Base-by-base conservation (phyloP, 2,113 vertebrate species). In the Corapipo altera region DNA sequence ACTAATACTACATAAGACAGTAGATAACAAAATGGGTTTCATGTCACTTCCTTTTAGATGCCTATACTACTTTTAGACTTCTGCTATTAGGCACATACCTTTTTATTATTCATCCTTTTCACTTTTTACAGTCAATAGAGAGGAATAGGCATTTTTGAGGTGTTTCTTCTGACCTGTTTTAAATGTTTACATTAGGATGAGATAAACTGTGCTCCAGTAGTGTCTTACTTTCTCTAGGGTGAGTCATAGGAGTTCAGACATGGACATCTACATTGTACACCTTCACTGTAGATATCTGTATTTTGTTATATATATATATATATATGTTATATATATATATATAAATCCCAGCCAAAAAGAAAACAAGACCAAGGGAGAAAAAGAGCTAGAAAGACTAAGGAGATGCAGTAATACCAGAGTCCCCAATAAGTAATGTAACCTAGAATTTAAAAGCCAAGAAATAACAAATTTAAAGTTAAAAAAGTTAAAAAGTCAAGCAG, bases 31-130 rank as follows among this genome's bases (percentile, higher is more conserved):
- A 66, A 57, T 37, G 8, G 35, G 32, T 44, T 88, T 86, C 28
- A 11, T 57, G 43, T 37, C 20, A 43, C 26, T 65, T 74, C 23
- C 8, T 85, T 90, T 70, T 35, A 77, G 37, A 48, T 59, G 18
- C 8, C n/a, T 70, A 3, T 33, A 32, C 14, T 74, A 44, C 20
- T 70, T 77, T 75, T 64, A 55, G 10, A 26, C 30, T 55, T 15
- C 41, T 52, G 21, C 28, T 82, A n/a, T 48, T 64, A 20, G 8
- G 59, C 27, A 64, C 0, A 0, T 35, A 41, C 6, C 1, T 70
- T 91, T 64, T 49, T 44, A 14, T 17, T 75, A 22, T 48, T 93
- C 19, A 37, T 4, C 5, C 2, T 44, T 52, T 17, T 52, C 35
- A 61, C 8, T 15, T 88, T 84, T 91, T 75, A 33, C 24, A 61